A percentile compares a stretch with the other conserved stretches of the same genome.
These are phyloP conservation scores for Drosophila anomalata DNA, from an alignment of 2,888 invertebrate genomes.

Conservation along the genomic window DNA sequence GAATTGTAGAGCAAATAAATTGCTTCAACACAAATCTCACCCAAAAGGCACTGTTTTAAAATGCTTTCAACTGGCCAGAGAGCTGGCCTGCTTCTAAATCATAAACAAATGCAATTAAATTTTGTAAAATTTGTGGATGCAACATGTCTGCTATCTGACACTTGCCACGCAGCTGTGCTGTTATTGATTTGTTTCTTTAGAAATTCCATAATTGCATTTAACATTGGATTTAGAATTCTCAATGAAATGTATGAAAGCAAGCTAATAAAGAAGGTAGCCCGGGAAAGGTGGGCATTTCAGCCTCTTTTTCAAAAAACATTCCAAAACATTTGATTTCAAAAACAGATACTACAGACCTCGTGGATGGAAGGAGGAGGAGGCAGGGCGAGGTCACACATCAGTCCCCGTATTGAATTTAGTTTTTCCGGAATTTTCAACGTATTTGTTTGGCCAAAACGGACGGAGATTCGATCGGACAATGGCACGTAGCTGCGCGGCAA, in stretches of 20 bases:
- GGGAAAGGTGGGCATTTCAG: no score
- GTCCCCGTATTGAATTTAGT: conserved; percentile 6
- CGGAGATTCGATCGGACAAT: conserved; percentile 12
- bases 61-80: not conserved
- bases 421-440: conserved; percentile 15
- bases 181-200: conserved; percentile 28
- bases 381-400: conserved; percentile 8
- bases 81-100: conserved; percentile 3
- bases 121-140: conserved; percentile 34
- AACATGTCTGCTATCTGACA: not conserved
- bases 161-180: conserved; percentile 6
- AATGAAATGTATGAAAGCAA: no score
- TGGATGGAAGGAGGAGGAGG: no score
- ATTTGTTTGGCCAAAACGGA: conserved; percentile 18
- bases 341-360: no score
- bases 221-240: conserved; percentile 1
- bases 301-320: no score
- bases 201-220: conserved; percentile 61
- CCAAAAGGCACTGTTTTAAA: conserved; percentile 6
- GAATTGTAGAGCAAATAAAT: conserved; percentile 45
- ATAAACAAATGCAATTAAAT: conserved; percentile 63
- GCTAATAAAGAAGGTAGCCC: no score
- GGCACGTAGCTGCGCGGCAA: not conserved
- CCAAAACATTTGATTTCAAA: no score
- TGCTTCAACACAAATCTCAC: conserved; percentile 13